Percentiles rank a stretch among this genome's conserved stretches.
Conservation (phyloP, 2,797 vertebrate genomes). For the Loris lydekkerianus region DNA sequence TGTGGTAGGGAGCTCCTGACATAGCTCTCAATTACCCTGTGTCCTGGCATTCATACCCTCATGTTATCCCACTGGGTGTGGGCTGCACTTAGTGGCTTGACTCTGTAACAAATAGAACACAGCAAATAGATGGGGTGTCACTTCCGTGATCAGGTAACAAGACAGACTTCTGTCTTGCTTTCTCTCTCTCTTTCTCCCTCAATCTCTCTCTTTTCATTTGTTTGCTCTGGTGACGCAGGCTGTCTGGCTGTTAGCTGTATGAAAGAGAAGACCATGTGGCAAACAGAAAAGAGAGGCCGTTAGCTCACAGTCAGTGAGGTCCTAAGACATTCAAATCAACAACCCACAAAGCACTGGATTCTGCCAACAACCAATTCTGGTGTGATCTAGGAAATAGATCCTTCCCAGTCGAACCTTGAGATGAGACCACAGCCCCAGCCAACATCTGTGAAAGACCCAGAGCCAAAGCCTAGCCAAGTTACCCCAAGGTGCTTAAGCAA, state of each 20-base stretch:
- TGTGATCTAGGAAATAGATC: neutral
- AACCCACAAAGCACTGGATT: neutral
- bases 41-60: neutral
- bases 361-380: neutral
- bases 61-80: neutral
- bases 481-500: neutral
- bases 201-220: neutral
- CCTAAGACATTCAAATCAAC: neutral
- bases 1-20: neutral
- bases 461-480: neutral
- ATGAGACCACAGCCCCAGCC: neutral
- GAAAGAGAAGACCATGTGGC: neutral
- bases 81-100: neutral
- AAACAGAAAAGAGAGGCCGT: neutral
- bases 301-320: neutral
- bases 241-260: neutral
- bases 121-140: neutral
- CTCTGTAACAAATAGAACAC: neutral
- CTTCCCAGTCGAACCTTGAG: neutral
- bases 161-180: neutral
- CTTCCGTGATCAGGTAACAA: neutral
- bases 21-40: neutral
- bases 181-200: neutral
- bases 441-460: neutral
- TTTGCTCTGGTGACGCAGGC: neutral